A percentile compares a stretch with the other conserved stretches of the same genome.
These are phyloP conservation scores for Forpus xanthops DNA, from an alignment of 2,797 vertebrate genomes.

Conservation along the genomic window DNA sequence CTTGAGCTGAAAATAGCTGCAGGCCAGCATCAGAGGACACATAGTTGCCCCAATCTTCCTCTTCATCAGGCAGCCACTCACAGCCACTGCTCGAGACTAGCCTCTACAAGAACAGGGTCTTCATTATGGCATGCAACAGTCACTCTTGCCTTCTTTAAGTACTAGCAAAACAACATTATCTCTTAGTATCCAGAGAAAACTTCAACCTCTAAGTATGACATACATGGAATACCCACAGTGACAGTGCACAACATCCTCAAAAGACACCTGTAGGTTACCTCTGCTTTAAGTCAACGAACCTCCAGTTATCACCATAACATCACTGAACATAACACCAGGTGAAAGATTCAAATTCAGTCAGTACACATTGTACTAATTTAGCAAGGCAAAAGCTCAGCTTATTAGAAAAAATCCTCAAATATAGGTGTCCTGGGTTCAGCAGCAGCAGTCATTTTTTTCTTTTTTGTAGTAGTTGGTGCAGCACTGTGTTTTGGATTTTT, in stretches of 20 bases:
- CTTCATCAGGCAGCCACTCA: background rate
- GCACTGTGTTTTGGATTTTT: too few relatives aligned
- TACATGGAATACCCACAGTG: background rate
- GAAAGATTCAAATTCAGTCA: background rate
- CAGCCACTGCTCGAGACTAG: background rate
- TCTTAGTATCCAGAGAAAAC: background rate
- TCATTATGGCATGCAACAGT: rapidly evolving
- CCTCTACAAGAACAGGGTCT: background rate
- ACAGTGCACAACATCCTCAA: background rate
- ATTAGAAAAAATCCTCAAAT: background rate
- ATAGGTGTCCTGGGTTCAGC: too few relatives aligned
- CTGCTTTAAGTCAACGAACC: background rate
- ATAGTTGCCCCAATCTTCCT: background rate
- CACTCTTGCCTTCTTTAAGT: background rate
- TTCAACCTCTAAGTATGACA: background rate
- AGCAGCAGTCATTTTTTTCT: too few relatives aligned
- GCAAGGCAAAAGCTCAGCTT: background rate
- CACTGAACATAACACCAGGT: background rate
- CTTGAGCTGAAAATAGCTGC: background rate
- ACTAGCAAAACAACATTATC: background rate
- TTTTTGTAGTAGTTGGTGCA: too few relatives aligned
- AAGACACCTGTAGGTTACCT: background rate
- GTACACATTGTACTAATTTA: background rate
- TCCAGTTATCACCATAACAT: background rate
- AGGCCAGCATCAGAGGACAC: background rate